Conservation (phyloP, 2,797 vertebrate species). For the Myripristis jacobus region DNA sequence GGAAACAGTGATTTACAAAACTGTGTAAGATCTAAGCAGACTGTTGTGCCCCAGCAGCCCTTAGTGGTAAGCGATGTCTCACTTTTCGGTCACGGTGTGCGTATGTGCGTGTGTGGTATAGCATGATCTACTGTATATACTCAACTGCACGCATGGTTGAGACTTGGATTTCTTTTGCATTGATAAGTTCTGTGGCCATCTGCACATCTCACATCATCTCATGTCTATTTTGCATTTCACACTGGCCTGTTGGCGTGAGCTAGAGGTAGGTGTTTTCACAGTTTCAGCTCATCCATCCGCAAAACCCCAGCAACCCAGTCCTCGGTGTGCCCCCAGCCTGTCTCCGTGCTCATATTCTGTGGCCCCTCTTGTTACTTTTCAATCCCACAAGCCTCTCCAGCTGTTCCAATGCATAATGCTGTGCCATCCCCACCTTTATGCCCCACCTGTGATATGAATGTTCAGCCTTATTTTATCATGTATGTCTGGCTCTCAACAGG, state of each 20-base stretch:
- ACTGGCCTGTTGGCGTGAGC: constrained; percentile 91
- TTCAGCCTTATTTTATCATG: constrained; percentile 45
- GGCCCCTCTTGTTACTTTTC: constrained; percentile 32
- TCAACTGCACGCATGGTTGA: constrained; percentile 37
- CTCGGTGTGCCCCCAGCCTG: constrained; percentile 49
- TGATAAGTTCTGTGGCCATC: constrained; percentile 65
- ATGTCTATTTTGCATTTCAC: constrained; percentile 96
- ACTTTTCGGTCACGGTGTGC: constrained; percentile 38
- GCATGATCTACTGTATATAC: constrained; percentile 16
- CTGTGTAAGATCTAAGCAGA: constrained; percentile 9
- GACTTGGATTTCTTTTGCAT: constrained; percentile 57
- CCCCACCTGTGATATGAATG: constrained; percentile 54
- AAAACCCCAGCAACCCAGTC: constrained; percentile 30
- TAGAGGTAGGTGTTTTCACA: constrained; percentile 93
- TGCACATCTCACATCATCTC: constrained; percentile 95
- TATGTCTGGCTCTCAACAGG: constrained; percentile 25
- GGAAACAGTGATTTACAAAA: constrained; percentile 1
- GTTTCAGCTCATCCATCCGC: constrained; percentile 60
- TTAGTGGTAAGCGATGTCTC: constrained; percentile 45
- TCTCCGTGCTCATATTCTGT: constrained; percentile 36
- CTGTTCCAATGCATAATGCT: constrained; percentile 41
- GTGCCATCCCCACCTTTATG: constrained; percentile 56
- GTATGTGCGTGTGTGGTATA: constrained; percentile 37
- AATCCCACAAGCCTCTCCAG: constrained; percentile 39
- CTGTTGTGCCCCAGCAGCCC: constrained; percentile 5